Conservation (phyloP, 1,140 invertebrate genomes). For the Calycopis cecrops region DNA sequence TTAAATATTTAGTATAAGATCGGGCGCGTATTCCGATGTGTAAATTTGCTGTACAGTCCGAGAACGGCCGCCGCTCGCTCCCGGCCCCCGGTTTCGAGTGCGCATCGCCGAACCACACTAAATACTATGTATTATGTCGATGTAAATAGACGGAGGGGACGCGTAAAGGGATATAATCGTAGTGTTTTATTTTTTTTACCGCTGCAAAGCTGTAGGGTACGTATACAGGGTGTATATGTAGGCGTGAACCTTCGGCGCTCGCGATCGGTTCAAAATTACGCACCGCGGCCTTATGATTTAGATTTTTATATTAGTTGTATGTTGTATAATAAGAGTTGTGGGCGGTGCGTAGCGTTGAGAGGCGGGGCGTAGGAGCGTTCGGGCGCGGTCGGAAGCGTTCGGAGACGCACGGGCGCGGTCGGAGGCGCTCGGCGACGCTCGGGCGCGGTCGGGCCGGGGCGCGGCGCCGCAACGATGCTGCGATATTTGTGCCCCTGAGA, state of each 20-base stretch:
- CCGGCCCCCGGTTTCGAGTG: constrained; percentile 35
- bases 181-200: constrained; percentile 60
- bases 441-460: constrained; percentile 28
- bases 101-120: constrained; percentile 61
- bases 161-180: constrained; percentile 61
- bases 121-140: constrained; percentile 62
- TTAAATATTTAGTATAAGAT: constrained; percentile 61
- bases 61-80: constrained; percentile 38
- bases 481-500: constrained; percentile 71
- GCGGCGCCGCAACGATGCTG: constrained; percentile 60
- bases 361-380: constrained; percentile 1
- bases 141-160: constrained; percentile 62
- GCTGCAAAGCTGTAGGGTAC: constrained; percentile 31
- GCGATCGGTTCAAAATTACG: not conserved
- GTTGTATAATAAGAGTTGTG: constrained; percentile 14
- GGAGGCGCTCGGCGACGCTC: not conserved
- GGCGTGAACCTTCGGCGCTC: not conserved
- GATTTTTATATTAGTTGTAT: constrained; percentile 9
- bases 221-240: not conserved
- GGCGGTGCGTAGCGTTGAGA: constrained; percentile 24
- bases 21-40: constrained; percentile 27
- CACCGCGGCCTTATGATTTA: constrained; percentile 10
- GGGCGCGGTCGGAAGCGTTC: not conserved
- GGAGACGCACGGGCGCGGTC: constrained; percentile 7
- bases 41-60: constrained; percentile 68